phyloP scores from a whole-genome alignment of 2,797 vertebrate species.

The Mallotus villosus region DNA sequence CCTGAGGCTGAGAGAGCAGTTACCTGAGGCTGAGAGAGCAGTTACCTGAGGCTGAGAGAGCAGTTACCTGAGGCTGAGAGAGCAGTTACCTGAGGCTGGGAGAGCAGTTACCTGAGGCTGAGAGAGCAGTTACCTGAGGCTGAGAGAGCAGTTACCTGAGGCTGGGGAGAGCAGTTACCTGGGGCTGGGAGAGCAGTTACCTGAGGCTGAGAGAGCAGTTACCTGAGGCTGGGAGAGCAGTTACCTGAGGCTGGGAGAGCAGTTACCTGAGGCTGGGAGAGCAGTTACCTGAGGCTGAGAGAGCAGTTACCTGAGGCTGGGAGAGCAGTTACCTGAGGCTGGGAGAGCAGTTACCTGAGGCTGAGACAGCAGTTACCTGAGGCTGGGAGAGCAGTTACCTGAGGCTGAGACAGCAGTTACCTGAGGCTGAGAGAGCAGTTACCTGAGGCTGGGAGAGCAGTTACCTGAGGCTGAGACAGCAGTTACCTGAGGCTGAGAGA shows the following conservation, averaged over 20 bases:
- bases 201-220: no score
- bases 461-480: no score
- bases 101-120: constrained; percentile 98
- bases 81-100: constrained; percentile 96
- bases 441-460: constrained; percentile 98
- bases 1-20: constrained; percentile 98
- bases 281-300: no score
- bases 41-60: constrained; percentile 97
- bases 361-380: no score
- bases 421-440: constrained; percentile 98
- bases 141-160: constrained; percentile 98
- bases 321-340: constrained; percentile 99
- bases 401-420: no score
- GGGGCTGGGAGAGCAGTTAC: constrained; percentile 97
- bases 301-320: constrained; percentile 95
- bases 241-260: constrained; percentile 97
- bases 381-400: constrained; percentile 98
- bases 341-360: no score
- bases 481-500: constrained; percentile 96
- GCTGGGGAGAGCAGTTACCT: no score
- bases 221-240: constrained; percentile 98
- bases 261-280: constrained; percentile 97
- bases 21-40: constrained; percentile 98
- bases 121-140: constrained; percentile 98
- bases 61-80: no score